Base-by-base conservation (phyloP, 2,888 invertebrate genomes). In the Ennomos fuscantarius region DNA sequence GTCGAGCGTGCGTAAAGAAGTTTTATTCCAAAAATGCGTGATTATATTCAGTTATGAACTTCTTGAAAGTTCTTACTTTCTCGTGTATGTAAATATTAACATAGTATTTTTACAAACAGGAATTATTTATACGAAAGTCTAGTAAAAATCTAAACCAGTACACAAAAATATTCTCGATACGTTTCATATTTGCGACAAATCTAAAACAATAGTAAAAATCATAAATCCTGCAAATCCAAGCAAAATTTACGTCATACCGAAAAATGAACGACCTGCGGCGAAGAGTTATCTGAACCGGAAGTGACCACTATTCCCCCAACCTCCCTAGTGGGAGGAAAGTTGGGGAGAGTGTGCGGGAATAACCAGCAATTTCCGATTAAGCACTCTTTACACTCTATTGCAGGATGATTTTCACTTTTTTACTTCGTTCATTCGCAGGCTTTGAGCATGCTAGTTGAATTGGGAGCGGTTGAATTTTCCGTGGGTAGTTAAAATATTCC, bases 291-390 rank as follows among this genome's bases (percentile, higher is more conserved):
- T 60, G 63, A 60, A 58, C 71, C 65, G 68, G 68, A 70, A 58
- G 54, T 60, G 62, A 44, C 60, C 50, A 34, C 46, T 40, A 55
- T n/a, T 24, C 33, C n/a, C 24, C 37, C 45, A 8, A 3, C 33
- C 24, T n/a, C 40, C 32, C 42, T 39, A 37, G 33, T 1, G 9
- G 11, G 15, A 10, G 35, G 31, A 34, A 10, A 49, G 34, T n/a
- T 10, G 47, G 49, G 15, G 36, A 37, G 63, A 49, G n/a, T 56
- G 57, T 72, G 66, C 67, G 63, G 66, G 65, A 64, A 69, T 69
- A 68, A 69, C 67, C 68, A 61, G 63, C 67, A 65, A 73, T 74
- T 72, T 73, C 73, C 74, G 73, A 72, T 70, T 72, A 65, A 65
- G 43, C 62, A 54, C 52, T 63, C 62, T 68, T 67, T 62, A 60